Percentiles rank a stretch among this genome's conserved stretches.
Evolutionary conservation across 2,797 vertebrate genomes (phyloP).

Genomic region (Centropyge bicolor): DNA sequence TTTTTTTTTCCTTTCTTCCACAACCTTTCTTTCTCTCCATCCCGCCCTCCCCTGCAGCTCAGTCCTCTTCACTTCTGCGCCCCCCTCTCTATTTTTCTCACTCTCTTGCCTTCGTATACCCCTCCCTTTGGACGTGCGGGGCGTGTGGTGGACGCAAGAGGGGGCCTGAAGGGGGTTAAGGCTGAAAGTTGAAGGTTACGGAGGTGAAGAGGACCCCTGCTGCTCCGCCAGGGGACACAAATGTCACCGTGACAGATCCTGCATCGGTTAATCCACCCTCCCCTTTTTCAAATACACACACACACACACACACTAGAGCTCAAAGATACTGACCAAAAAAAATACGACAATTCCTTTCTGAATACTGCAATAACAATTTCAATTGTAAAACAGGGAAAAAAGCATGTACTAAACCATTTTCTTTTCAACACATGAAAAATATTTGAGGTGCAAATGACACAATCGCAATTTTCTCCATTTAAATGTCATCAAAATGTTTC

Average conservation of each 20-base stretch:
- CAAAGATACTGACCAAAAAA: slow-evolving; percentile 21
- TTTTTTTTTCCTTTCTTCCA: slow-evolving; percentile 26
- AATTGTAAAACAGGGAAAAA: slow-evolving; percentile 9
- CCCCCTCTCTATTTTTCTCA: slow-evolving; percentile 35
- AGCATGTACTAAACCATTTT: not conserved
- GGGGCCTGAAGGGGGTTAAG: slow-evolving; percentile 83
- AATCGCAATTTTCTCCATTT: slow-evolving; percentile 11
- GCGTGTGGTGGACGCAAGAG: slow-evolving; percentile 80
- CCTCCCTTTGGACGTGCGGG: slow-evolving; percentile 57
- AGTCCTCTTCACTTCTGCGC: slow-evolving; percentile 42
- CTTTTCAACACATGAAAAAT: slow-evolving; percentile 12
- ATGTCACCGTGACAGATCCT: slow-evolving; percentile 88
- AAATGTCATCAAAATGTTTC: slow-evolving; percentile 12
- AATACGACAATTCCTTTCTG: slow-evolving; percentile 22
- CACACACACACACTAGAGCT: slow-evolving; percentile 47
- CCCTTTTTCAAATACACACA: slow-evolving; percentile 33
- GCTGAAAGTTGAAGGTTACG: slow-evolving; percentile 90
- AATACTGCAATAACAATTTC: slow-evolving; percentile 26
- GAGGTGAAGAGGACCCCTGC: slow-evolving; percentile 86
- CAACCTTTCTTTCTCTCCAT: slow-evolving; percentile 38
- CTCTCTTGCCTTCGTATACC: slow-evolving; percentile 36
- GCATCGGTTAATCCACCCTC: slow-evolving; percentile 79
- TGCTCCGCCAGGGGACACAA: slow-evolving; percentile 85
- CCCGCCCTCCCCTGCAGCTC: slow-evolving; percentile 45
- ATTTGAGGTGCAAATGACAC: slow-evolving; percentile 4